Conservation (phyloP, 2,888 invertebrate species). For the Amblyjoppa proteus region DNA sequence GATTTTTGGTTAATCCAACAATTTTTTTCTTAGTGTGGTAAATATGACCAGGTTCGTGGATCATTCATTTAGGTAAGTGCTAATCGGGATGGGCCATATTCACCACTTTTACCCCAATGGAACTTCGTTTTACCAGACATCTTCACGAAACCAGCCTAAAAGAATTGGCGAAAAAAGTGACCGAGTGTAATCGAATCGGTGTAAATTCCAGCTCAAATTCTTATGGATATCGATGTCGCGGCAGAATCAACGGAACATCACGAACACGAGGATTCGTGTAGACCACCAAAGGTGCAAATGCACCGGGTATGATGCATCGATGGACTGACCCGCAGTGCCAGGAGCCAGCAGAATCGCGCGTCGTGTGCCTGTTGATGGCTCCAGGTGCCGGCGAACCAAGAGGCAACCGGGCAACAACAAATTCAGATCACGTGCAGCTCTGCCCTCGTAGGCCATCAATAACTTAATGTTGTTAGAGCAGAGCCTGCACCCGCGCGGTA, state of each 20-base stretch:
- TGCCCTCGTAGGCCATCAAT: slow-evolving; percentile 66
- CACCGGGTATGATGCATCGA: slow-evolving; percentile 2
- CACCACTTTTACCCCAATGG: too few species aligned
- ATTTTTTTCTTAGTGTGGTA: too few species aligned
- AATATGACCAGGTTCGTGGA: too few species aligned
- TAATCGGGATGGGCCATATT: too few species aligned
- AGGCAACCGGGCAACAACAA: slow-evolving; percentile 66
- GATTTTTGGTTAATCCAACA: too few species aligned
- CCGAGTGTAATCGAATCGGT: background rate
- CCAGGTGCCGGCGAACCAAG: slow-evolving; percentile 14
- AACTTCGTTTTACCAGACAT: too few species aligned
- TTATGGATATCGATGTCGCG: background rate
- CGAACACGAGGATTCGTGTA: slow-evolving; percentile 1
- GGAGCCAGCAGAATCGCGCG: background rate
- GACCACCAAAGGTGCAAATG: slow-evolving; percentile 1
- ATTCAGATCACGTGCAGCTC: slow-evolving; percentile 56
- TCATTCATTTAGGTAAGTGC: too few species aligned
- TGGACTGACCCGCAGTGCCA: background rate
- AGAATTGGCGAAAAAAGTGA: background rate
- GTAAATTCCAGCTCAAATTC: background rate
- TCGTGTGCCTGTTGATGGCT: background rate
- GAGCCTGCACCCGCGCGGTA: slow-evolving; percentile 27
- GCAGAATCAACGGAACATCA: background rate
- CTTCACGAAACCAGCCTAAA: too few species aligned
- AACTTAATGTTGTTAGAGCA: slow-evolving; percentile 73